These are phyloP conservation scores for Dromococcyx pavoninus DNA, from an alignment of 2,797 vertebrate species.

Conservation along the genomic window DNA sequence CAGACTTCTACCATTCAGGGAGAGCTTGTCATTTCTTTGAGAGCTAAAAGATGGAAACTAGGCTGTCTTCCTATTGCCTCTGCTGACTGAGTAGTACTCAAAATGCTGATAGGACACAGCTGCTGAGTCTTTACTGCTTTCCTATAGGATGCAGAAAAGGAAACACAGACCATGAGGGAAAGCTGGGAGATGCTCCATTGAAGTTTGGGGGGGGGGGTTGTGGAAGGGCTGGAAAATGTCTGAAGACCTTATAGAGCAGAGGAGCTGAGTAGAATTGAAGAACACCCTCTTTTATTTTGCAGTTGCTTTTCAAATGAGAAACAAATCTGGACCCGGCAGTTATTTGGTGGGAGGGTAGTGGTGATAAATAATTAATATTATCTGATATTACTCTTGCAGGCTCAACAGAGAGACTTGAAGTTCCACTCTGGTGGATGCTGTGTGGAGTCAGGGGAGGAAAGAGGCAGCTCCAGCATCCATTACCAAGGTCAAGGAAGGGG, in stretches of 20 bases:
- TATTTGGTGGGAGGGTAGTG: background rate
- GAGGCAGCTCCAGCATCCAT: background rate
- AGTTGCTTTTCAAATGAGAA: background rate
- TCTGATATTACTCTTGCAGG: background rate
- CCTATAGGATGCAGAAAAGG: background rate
- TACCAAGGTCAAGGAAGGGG: conserved; percentile 10
- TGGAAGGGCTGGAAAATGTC: background rate
- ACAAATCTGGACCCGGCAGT: background rate
- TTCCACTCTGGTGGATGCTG: background rate
- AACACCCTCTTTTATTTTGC: background rate
- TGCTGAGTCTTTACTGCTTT: background rate
- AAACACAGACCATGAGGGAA: accelerated
- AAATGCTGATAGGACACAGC: background rate
- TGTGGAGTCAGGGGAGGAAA: background rate
- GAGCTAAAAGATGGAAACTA: background rate
- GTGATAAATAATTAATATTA: background rate
- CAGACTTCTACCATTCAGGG: background rate
- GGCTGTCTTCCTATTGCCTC: background rate
- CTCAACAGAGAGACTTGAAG: background rate
- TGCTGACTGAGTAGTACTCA: background rate
- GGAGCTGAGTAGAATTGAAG: background rate
- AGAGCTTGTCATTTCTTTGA: background rate
- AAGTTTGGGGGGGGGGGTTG: background rate
- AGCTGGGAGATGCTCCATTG: background rate
- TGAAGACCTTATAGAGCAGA: background rate